Evolutionary conservation across 2,888 invertebrate genomes (phyloP).

Genomic region (Chydorus sphaericus): DNA sequence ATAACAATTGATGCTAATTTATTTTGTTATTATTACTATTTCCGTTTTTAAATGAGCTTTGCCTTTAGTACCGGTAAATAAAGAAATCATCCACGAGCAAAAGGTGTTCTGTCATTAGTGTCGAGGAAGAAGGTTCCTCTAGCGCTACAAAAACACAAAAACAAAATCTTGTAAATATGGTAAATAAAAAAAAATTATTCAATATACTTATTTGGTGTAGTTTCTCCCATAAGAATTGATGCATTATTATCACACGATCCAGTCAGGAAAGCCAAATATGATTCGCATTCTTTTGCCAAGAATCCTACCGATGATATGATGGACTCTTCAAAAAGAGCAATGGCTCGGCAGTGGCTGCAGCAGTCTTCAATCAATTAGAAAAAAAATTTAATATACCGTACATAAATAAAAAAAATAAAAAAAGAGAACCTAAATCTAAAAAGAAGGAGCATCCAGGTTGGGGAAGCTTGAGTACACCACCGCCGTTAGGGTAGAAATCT

Average conservation of each 20-base stretch:
- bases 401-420: not conserved
- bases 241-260: not conserved
- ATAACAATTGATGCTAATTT: too few species aligned
- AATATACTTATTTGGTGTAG: not conserved
- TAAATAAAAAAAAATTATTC: not conserved
- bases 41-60: too few species aligned
- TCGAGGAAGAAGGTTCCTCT: conserved; percentile 44
- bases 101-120: conserved; percentile 41
- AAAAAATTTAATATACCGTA: conserved; percentile 17
- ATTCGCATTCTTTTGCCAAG: not conserved
- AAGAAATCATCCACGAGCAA: conserved; percentile 34
- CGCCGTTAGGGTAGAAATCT: conserved; percentile 8
- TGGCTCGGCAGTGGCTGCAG: conserved; percentile 2
- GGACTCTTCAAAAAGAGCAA: conserved; percentile 1
- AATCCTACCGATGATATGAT: not conserved
- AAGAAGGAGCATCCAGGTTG: conserved; percentile 4
- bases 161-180: not conserved
- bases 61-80: too few species aligned
- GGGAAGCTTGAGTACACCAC: too few species aligned
- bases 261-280: not conserved
- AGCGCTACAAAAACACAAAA: conserved; percentile 21
- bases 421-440: not conserved
- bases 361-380: not conserved
- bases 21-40: too few species aligned
- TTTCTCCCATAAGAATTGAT: conserved; percentile 3